These are phyloP conservation scores for Nasonia giraulti DNA, from an alignment of 1,140 invertebrate genomes.

Conservation along the genomic window DNA sequence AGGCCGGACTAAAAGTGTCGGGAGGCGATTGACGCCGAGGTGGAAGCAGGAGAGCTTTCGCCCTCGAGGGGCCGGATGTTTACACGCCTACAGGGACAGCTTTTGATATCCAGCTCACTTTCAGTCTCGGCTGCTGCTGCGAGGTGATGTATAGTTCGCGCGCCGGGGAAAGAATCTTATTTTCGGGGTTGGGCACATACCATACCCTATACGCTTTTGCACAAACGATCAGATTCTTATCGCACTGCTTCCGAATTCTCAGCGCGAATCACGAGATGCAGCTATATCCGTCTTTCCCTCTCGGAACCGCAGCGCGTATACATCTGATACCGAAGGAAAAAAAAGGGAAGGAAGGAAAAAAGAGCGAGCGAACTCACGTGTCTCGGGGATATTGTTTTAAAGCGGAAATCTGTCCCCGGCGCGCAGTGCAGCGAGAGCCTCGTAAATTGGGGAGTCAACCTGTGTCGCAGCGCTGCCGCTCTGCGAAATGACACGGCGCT, in stretches of 20 bases:
- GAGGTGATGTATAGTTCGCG: background rate
- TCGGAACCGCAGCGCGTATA: background rate
- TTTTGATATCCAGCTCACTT: conserved; percentile 40
- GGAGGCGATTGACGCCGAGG: conserved; percentile 62
- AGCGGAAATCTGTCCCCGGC: too few relatives aligned
- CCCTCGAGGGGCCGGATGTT: conserved; percentile 62
- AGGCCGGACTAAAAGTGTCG: conserved; percentile 38
- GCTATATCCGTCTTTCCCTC: too few relatives aligned
- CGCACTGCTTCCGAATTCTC: too few relatives aligned
- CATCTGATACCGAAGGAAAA: conserved; percentile 11
- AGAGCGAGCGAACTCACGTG: conserved; percentile 13
- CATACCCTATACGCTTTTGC: too few relatives aligned
- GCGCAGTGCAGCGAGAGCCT: too few relatives aligned
- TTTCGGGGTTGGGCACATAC: background rate
- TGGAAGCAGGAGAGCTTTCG: conserved; percentile 18
- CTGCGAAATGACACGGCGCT: background rate
- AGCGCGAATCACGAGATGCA: too few relatives aligned
- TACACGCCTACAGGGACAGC: conserved; percentile 65
- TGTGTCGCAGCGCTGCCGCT: too few relatives aligned
- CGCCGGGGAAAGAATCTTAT: background rate
- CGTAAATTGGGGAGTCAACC: too few relatives aligned
- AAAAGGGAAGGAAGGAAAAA: background rate
- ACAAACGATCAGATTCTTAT: too few relatives aligned
- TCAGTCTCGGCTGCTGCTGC: background rate
- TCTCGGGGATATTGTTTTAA: conserved; percentile 71